Base-by-base conservation (phyloP, 1,140 invertebrate species). In the Branchinecta lynchi region DNA sequence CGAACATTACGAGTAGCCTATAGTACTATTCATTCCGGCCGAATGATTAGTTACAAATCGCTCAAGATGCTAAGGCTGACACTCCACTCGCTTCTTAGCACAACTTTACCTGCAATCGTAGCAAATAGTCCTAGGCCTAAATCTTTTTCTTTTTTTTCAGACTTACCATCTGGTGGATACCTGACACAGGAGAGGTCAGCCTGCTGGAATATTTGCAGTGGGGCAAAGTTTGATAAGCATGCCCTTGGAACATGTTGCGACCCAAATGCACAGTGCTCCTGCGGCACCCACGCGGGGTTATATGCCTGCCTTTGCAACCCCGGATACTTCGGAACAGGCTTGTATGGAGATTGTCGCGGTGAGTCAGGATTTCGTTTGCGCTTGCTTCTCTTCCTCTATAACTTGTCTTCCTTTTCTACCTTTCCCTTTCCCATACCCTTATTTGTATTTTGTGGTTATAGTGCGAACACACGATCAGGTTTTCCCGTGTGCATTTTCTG, bases 301-400 rank as follows among this genome's bases (percentile, higher is more conserved):
- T 88, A 86, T 75, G 80, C 83, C 21, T 89, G 87, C 73, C 76
- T 86, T 7, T 89, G 87, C 74, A 79, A 80, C 21, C 75, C 79
- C 7, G 87, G 87, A 17, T 86, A 83, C 73, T 87, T 84, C 76
- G 87, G 87, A 43, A 82, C 81, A 32, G 87, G 86, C 7, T 74
- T 87, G 0, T 76, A 75, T 73, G 82, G 81, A 45, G 81, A 81
- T 43, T 88, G 87, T 73, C 78, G 81, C 70, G 79, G 85, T 87
- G 79, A 80, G 81, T 80, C 51, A 3, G 32, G 32, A 32, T 32
- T 32, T 32, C 2, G 32, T 32, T 32, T 32, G 32, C 32, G 32
- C 32, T 3, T 32, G 32, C 32, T 1, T 32, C 32, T 32, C 32
- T 1, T 32, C 32, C 32, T 32, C 32, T 32, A 5, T 32, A 3